Evolutionary conservation across 1,140 invertebrate species (phyloP), one percentile per base, ranked within the genome.

Genomic region (Camponotus vicinus): DNA sequence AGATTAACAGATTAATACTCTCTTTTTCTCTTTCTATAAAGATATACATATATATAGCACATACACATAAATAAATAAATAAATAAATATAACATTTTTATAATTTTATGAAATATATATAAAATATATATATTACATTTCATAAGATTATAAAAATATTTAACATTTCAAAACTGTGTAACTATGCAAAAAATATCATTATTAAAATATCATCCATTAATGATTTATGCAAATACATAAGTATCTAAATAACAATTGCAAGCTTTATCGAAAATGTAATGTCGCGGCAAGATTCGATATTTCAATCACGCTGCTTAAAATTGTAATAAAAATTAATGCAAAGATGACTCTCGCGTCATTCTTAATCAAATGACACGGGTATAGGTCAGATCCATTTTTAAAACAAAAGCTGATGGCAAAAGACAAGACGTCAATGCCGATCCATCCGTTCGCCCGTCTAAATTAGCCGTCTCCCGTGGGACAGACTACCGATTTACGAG

Each of bases 381-480:
- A 6, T 52, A 79, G 18, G 27, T 66, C 42, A 8, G 45, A 67
- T 77, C 59, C 34, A n/a, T 57, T 80, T 80, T n/a, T 70, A 70
- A 80, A 80, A 80, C 37, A n/a, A n/a, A 79, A 78, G 42, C 37
- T 27, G 42, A 40, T 21, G 27, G 63, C 11, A 15, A 79, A 67
- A 80, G 40, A 32, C 18, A 18, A 4, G 40, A 76, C 11, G 34
- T 70, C 78, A 21, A 84, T 40, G 40, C 40, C 45, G 57, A 76
- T 84, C 27, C 15, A 76, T 49, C 45, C 7, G 11, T 71, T 18
- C 64, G 40, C 69, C 79, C 32, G 8, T 49, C 27, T 18, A 84
- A 84, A 84, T 84, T 84, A 76, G 70, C 70, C 40, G 8, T 13
- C 21, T 86, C 64, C 40, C n/a, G 45, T 15, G 85, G 52, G 55